A percentile compares a stretch with the other conserved stretches of the same genome.
Conservation (phyloP, 2,113 vertebrate species). For the Diphyllodes magnificus region DNA sequence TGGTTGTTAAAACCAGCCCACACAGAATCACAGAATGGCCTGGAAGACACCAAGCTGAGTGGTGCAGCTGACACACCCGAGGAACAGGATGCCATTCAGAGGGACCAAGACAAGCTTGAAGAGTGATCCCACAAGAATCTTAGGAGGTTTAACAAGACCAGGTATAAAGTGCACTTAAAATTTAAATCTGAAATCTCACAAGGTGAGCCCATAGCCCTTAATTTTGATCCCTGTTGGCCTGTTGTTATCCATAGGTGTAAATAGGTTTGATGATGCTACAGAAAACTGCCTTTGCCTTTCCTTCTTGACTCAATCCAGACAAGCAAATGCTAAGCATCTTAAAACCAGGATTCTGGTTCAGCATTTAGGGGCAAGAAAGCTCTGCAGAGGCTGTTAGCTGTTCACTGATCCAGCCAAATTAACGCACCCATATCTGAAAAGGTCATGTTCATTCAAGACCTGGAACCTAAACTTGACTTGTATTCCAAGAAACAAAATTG, state of each 20-base stretch:
- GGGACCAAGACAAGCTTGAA: not conserved
- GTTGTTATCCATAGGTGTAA: accelerated
- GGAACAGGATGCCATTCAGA: not conserved
- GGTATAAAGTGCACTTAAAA: not conserved
- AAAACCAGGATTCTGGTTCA: not conserved
- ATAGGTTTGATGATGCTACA: not conserved
- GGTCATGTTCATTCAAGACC: not conserved
- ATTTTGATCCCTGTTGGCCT: not conserved
- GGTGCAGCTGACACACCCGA: not conserved
- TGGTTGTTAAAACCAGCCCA: not conserved
- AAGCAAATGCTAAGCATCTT: not conserved
- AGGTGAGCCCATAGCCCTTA: not conserved
- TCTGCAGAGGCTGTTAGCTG: not conserved
- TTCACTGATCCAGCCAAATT: not conserved
- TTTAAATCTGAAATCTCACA: not conserved
- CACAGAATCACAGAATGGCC: not conserved
- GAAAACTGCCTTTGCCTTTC: not conserved
- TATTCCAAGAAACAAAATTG: not conserved
- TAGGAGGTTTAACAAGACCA: not conserved
- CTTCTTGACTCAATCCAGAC: not conserved
- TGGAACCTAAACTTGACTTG: not conserved
- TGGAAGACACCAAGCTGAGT: not conserved
- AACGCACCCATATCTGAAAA: not conserved
- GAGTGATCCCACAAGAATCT: not conserved
- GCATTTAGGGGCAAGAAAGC: not conserved